These are phyloP conservation scores for Etia nguti DNA, from an alignment of 2,113 vertebrate species.

Conservation along the genomic window DNA sequence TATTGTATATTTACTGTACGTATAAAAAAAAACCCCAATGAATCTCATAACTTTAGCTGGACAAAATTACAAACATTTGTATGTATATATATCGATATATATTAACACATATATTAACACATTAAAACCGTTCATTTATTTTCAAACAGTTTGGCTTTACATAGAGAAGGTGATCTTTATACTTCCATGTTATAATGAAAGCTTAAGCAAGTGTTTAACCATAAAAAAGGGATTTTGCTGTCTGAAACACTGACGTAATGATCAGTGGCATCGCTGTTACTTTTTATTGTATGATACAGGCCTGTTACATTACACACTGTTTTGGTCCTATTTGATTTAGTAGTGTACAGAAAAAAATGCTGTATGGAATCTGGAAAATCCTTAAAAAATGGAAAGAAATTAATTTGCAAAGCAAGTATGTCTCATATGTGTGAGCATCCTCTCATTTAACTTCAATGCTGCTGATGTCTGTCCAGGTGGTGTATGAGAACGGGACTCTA, in stretches of 20 bases:
- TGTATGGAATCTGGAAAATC: neutral
- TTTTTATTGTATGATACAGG: neutral
- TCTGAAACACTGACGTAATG: neutral
- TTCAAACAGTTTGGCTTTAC: neutral
- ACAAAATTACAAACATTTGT: neutral
- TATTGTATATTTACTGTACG: neutral
- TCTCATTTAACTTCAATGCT: neutral
- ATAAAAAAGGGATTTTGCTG: neutral
- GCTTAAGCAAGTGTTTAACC: neutral
- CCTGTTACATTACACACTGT: neutral
- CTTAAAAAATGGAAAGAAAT: neutral
- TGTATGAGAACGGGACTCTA: conserved; percentile 95
- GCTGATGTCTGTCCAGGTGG: conserved; percentile 69
- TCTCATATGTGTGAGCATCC: neutral
- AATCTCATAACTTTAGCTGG: neutral
- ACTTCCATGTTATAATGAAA: neutral
- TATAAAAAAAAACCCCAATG: neutral
- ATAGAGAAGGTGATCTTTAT: neutral
- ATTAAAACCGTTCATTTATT: neutral
- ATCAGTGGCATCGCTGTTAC: neutral
- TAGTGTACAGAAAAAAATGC: neutral
- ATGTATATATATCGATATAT: neutral
- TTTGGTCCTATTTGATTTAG: neutral
- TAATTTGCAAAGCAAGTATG: neutral
- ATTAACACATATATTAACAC: neutral